Base-by-base conservation (phyloP, 2,113 vertebrate genomes). In the Pachyramphus minor region DNA sequence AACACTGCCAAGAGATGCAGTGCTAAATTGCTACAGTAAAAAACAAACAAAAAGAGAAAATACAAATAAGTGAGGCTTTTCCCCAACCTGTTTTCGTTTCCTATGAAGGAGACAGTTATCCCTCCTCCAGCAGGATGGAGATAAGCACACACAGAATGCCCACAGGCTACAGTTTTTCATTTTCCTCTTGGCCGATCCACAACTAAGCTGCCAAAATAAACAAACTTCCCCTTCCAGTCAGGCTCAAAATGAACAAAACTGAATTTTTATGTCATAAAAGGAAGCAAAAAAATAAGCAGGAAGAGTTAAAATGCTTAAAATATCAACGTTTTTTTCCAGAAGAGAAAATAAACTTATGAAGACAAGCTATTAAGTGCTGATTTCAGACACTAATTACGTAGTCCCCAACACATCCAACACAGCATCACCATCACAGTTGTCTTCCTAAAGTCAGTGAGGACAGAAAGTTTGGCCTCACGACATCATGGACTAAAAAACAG, bases 201-300 rank as follows among this genome's bases (percentile, higher is more conserved):
- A 98, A 83, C 79, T 92, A 93, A 95, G 84, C 92, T 95, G 95
- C 96, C 97, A 97, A 97, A 98, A 97, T 76, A 97, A 98, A 97
- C 95, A 95, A 68, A 95, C 93, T 94, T 89, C 24, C 71, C 87
- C 93, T 97, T 93, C 92, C 88, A 95, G 87, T 91, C 87, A 81
- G 95, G 84, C 96, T 97, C 95, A 97, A 87, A 97, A 97, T 87
- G 91, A 97, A 88, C 71, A 88, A 95, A 97, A 93, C 84, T 95
- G 92, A 94, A 95, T 94, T 83, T 93, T 92, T 86, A 96, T 96
- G 88, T 94, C 96, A 97, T 84, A 82, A 96, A 95, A 95, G 79
- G 95, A 85, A 97, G 92, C 5, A 80, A 91, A 94, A 75, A 94
- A 97, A 78, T 42, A 95, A 60, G 33, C 8, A 68, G 60, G 33